Percentiles rank a stretch among this genome's conserved stretches.
These are phyloP conservation scores for Halocynthia roretzi DNA, from an alignment of 23 tunicate species.

Conservation along the genomic window DNA sequence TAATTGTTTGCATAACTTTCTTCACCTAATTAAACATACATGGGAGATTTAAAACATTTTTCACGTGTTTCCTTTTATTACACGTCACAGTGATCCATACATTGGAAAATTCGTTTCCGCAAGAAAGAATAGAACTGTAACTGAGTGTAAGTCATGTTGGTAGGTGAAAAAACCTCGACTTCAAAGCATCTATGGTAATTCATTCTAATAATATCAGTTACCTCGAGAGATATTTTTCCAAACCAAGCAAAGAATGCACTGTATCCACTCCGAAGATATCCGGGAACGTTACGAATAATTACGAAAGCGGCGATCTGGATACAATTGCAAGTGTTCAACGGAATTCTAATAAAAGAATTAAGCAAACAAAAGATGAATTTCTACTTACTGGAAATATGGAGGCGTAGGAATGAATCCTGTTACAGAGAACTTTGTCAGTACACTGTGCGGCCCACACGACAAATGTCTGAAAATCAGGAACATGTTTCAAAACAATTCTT, in stretches of 20 bases:
- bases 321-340: not conserved
- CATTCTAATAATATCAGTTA: not conserved
- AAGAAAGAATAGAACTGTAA: not conserved
- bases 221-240: slow-evolving; percentile 78
- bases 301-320: slow-evolving; percentile 62
- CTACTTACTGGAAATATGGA: slow-evolving; percentile 54
- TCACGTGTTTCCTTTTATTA: no score
- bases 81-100: no score
- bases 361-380: not conserved
- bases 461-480: slow-evolving; percentile 22
- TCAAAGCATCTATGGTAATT: not conserved
- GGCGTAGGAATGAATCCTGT: slow-evolving; percentile 48
- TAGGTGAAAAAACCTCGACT: not conserved
- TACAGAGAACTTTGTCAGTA: slow-evolving; percentile 44
- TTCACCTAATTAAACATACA: no score
- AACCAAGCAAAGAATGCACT: slow-evolving; percentile 92
- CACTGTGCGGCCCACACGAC: slow-evolving; percentile 56
- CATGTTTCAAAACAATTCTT: not conserved
- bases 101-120: no score
- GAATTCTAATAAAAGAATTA: not conserved
- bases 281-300: slow-evolving; percentile 72
- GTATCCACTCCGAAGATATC: slow-evolving; percentile 60
- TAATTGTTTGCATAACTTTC: no score
- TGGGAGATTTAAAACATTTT: no score
- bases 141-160: not conserved